Evolutionary conservation across 2,113 vertebrate genomes (phyloP), one percentile per base, ranked within the genome.

Genomic region (Myotis lucifugus): DNA sequence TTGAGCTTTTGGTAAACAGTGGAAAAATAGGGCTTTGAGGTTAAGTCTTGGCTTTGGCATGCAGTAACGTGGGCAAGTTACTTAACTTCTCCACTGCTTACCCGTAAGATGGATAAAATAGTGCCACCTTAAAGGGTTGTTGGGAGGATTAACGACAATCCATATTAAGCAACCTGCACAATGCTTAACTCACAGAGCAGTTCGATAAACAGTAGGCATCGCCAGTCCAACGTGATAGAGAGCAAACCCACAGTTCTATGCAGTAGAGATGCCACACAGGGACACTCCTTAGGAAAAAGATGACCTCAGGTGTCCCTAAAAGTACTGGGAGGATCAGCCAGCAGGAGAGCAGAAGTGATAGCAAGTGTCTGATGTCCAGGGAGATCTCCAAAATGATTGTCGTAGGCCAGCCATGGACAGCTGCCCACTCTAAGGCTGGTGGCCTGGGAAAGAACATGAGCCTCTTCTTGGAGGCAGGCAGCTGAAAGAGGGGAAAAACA

Each of bases 371-470:
- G 82, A 84, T 95, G 74, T 95, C 93, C 23, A 48, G 64, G 61
- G 89, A 96, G 94, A 97, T 96, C 81, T 89, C 96, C 96, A 96
- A 32, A 14, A 46, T 23, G 96, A 97, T 84, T 93, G 74, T 74
- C 48, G 90, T 8, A 34, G 89, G 94, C 86, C 94, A 87, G 84
- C 37, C 34, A 82, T 91, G 94, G 91, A 95, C 66, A 74, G 77
- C 50, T 54, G 91, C 88, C 92, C 74, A 72, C 34, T 76, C 21
- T 21, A 64, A 61, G 95, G 88, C 82, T 88, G 37, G 37, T 72
- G 94, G 69, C 94, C 85, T 96, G 66, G 88, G 93, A 95, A 73
- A 94, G 96, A 97, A 97, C 88, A 70, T 12, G 40, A 97, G 83
- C 85, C 48, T 93, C 95, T 89, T 88, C 90, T 88, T 85, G 67